These are phyloP conservation scores for Cotesia typhae DNA, from an alignment of 1,140 invertebrate genomes.

Conservation along the genomic window DNA sequence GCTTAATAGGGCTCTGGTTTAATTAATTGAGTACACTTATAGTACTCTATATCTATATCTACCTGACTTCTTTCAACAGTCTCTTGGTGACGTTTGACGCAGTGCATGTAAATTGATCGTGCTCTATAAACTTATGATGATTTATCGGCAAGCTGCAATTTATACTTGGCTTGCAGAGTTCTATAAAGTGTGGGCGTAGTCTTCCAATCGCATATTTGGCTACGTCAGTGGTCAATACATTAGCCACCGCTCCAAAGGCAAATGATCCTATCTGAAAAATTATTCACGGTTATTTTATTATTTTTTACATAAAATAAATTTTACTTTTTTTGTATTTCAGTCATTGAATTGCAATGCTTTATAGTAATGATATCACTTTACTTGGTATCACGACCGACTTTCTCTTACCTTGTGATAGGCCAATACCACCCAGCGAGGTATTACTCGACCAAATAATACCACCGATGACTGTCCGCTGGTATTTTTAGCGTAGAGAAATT, in stretches of 20 bases:
- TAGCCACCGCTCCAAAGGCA: constrained; percentile 84
- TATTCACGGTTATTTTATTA: constrained; percentile 7
- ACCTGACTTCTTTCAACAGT: constrained; percentile 76
- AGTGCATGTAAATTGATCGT: constrained; percentile 69
- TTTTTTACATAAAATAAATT: not conserved
- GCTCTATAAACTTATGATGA: constrained; percentile 71
- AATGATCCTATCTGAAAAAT: constrained; percentile 75
- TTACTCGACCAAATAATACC: constrained; percentile 67
- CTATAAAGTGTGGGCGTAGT: constrained; percentile 90
- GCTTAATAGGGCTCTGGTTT: no score
- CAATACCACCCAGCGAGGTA: constrained; percentile 76
- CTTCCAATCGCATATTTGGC: constrained; percentile 92
- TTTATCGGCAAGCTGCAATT: constrained; percentile 68
- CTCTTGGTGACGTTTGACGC: constrained; percentile 67
- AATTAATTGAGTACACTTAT: no score
- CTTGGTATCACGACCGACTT: constrained; percentile 11
- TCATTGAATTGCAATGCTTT: not conserved
- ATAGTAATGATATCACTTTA: constrained; percentile 17
- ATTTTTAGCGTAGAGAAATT: constrained; percentile 68
- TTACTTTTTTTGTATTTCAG: not conserved
- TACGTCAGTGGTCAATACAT: constrained; percentile 86
- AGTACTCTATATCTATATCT: constrained; percentile 14
- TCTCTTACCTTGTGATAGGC: constrained; percentile 70
- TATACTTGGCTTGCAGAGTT: constrained; percentile 74
- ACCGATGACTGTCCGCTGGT: constrained; percentile 58